phyloP scores from a whole-genome alignment of 2,113 vertebrate species.

The Xiphophorus couchianus region DNA sequence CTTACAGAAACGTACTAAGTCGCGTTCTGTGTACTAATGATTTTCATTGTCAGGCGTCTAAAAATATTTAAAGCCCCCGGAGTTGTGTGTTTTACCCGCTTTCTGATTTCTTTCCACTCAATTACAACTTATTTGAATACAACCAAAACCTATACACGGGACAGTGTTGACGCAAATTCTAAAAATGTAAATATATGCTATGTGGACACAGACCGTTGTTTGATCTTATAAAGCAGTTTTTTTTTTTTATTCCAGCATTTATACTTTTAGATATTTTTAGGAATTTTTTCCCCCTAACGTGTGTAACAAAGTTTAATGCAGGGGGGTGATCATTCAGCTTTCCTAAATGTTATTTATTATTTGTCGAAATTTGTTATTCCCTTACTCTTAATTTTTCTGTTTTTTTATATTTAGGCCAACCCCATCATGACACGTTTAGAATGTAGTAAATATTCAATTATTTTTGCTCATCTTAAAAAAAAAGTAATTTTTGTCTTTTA shows the following conservation, averaged over 20 bases:
- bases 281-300: background rate
- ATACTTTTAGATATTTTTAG: background rate
- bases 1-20: background rate
- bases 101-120: conserved; percentile 16
- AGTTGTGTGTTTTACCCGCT: background rate
- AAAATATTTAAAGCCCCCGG: conserved; percentile 41
- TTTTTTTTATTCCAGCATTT: background rate
- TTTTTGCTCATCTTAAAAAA: too few relatives aligned
- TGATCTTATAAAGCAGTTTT: background rate
- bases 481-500: too few relatives aligned
- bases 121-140: conserved; percentile 22
- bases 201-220: background rate
- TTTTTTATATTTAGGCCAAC: background rate
- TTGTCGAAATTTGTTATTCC: background rate
- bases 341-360: too few relatives aligned
- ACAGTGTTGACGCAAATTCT: conserved; percentile 21
- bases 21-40: background rate
- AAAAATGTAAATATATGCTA: background rate
- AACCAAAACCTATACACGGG: conserved; percentile 1
- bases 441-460: background rate
- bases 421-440: background rate
- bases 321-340: too few relatives aligned
- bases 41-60: conserved; percentile 14
- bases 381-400: too few relatives aligned
- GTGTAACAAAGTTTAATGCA: too few relatives aligned